Conservation (phyloP, 2,888 invertebrate genomes). For the Cephus pygmeus region DNA sequence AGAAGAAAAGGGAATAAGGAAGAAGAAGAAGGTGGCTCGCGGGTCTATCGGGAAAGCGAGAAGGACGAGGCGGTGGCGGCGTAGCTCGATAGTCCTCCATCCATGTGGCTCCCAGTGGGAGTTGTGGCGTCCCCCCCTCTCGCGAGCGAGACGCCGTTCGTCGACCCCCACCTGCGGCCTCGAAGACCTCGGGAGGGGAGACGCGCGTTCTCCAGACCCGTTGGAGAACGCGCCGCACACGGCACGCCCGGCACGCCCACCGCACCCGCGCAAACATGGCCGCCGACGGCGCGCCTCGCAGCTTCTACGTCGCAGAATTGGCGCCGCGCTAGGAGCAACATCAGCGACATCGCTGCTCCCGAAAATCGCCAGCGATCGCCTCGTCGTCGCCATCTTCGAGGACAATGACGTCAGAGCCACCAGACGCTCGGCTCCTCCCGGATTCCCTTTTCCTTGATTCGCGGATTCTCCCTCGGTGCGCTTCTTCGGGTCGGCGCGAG, state of each 20-base stretch:
- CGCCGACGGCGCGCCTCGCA: conserved; percentile 15
- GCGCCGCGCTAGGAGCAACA: too few species aligned
- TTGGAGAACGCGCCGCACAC: conserved; percentile 48
- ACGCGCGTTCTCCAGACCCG: conserved; percentile 52
- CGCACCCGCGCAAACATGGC: conserved; percentile 65
- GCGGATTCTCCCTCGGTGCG: too few species aligned
- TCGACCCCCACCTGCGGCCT: conserved; percentile 14
- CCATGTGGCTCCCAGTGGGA: not conserved
- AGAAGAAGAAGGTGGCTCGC: conserved; percentile 15
- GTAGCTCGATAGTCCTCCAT: conserved; percentile 6
- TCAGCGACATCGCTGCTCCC: too few species aligned
- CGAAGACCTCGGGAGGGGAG: conserved; percentile 41
- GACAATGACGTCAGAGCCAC: too few species aligned
- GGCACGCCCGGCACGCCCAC: conserved; percentile 61
- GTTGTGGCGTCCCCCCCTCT: not conserved
- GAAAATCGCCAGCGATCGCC: too few species aligned
- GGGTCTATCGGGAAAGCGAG: conserved; percentile 24
- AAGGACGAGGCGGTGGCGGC: conserved; percentile 4
- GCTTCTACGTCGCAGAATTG: conserved; percentile 23
- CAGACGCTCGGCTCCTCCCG: too few species aligned
- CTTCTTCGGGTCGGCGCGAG: too few species aligned
- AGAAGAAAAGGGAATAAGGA: conserved; percentile 10
- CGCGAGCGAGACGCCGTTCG: conserved; percentile 2
- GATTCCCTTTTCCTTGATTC: too few species aligned
- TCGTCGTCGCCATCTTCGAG: too few species aligned